Conservation (phyloP, 2,113 vertebrate species). For the Phaethornis superciliosus region DNA sequence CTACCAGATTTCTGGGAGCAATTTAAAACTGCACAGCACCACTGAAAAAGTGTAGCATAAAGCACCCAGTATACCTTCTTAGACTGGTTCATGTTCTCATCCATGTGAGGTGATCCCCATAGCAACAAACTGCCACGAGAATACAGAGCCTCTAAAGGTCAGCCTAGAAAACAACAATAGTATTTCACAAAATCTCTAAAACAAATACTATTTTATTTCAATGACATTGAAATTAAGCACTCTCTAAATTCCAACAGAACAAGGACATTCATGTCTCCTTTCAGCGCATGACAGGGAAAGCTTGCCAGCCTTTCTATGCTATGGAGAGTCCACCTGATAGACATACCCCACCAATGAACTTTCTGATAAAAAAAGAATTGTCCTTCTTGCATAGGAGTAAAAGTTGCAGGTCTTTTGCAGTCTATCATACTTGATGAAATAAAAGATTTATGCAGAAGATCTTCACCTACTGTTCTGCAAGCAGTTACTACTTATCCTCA, state of each 20-base stretch:
- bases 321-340: background rate
- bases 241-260: background rate
- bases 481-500: background rate
- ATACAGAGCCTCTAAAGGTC: slow-evolving; percentile 40
- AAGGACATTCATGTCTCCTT: background rate
- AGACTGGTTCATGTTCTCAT: background rate
- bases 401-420: background rate
- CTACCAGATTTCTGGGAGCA: background rate
- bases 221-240: slow-evolving; percentile 12
- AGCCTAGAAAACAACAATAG: slow-evolving; percentile 54
- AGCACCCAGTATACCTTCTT: background rate
- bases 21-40: background rate
- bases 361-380: background rate
- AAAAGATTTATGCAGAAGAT: background rate
- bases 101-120: slow-evolving; percentile 40
- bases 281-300: background rate
- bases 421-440: background rate
- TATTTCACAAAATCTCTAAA: slow-evolving; percentile 49
- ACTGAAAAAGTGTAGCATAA: background rate
- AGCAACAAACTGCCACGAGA: slow-evolving; percentile 6
- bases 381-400: background rate
- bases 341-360: background rate
- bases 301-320: background rate
- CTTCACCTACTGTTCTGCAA: background rate
- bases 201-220: slow-evolving; percentile 42